Evolutionary conservation across 2,888 invertebrate species (phyloP).

Genomic region (Neoitamus cyanurus): DNA sequence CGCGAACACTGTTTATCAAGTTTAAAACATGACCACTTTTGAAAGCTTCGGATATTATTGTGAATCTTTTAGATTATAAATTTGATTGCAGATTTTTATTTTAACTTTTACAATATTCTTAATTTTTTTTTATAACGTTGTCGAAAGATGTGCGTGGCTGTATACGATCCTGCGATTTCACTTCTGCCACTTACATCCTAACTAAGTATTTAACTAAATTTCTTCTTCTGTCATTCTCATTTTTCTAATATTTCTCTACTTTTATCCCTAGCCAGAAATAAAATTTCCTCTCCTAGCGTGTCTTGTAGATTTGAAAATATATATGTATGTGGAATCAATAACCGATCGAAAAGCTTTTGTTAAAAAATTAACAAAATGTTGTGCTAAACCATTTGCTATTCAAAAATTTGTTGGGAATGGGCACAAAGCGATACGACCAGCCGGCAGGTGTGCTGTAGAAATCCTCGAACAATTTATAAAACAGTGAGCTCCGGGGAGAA

Average conservation of each 20-base stretch:
- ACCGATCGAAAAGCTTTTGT: constrained; percentile 32
- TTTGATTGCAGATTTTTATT: neutral
- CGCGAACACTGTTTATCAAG: neutral
- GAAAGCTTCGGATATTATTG: neutral
- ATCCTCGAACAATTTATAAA: constrained; percentile 62
- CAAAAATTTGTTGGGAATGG: constrained; percentile 71
- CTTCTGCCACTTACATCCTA: constrained; percentile 8
- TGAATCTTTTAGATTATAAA: neutral
- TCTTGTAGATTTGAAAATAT: constrained; percentile 37
- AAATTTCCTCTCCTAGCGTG: constrained; percentile 29
- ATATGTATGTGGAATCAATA: constrained; percentile 45
- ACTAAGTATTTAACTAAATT: neutral
- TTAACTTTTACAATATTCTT: neutral
- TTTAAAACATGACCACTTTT: neutral
- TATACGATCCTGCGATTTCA: neutral
- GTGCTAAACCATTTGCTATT: constrained; percentile 2
- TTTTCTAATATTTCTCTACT: constrained; percentile 45
- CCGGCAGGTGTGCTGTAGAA: constrained; percentile 71
- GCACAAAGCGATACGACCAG: constrained; percentile 79
- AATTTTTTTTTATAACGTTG: neutral
- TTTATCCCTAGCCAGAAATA: constrained; percentile 8
- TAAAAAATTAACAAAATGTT: constrained; percentile 20
- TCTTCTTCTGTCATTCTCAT: neutral
- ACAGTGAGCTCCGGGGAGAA: constrained; percentile 66
- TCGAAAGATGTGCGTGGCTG: constrained; percentile 36